Evolutionary conservation across 2,113 vertebrate species (phyloP).

Genomic region (Solea solea): DNA sequence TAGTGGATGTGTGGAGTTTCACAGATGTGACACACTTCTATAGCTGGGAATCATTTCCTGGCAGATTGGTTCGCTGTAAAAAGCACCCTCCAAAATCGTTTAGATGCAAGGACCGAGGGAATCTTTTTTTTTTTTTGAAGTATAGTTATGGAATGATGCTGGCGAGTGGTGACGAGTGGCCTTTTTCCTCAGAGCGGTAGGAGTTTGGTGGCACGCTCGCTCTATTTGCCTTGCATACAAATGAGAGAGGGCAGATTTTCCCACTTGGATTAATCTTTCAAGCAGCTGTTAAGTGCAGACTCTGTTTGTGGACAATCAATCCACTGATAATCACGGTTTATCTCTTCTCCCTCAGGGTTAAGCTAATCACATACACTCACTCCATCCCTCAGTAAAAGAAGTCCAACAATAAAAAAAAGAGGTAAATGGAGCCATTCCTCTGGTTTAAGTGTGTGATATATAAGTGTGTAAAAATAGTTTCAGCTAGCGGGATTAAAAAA

Average conservation of each 20-base stretch:
- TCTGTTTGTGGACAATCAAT: conserved; percentile 34
- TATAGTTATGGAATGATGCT: background rate
- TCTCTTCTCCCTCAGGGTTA: conserved; percentile 17
- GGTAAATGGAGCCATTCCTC: background rate
- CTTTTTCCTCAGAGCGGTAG: background rate
- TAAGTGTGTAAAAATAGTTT: too few species aligned
- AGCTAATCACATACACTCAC: conserved; percentile 36
- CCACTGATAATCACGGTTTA: conserved; percentile 41
- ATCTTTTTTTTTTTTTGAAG: too few species aligned
- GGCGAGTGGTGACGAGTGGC: background rate
- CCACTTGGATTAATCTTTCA: conserved; percentile 22
- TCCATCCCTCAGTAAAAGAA: background rate
- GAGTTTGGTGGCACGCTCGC: background rate
- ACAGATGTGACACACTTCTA: too few species aligned
- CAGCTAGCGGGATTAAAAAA: too few species aligned
- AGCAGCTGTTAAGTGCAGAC: conserved; percentile 8
- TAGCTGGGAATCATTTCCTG: too few species aligned
- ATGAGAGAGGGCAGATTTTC: conserved; percentile 14
- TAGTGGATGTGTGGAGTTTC: too few species aligned
- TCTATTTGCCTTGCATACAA: conserved; percentile 14
- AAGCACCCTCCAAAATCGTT: too few species aligned
- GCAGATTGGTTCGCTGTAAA: too few species aligned
- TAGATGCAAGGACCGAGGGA: too few species aligned
- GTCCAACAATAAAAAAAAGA: background rate
- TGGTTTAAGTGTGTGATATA: background rate